Percentiles rank a stretch among this genome's conserved stretches.
Evolutionary conservation across 2,113 vertebrate species (phyloP).

Genomic region (Misgurnus mizolepis): DNA sequence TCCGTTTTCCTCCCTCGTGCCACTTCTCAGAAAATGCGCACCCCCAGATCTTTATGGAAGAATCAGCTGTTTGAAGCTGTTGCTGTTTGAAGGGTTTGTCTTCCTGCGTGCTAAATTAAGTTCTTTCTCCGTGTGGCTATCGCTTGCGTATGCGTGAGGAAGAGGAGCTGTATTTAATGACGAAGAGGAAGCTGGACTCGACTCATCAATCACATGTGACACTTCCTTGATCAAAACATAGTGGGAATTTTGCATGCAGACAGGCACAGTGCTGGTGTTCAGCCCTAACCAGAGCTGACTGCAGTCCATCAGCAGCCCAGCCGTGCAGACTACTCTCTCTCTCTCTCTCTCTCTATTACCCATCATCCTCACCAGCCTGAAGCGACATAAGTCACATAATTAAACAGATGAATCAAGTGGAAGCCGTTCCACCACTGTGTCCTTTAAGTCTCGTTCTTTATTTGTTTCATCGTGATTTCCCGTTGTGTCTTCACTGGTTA

Average conservation of each 20-base stretch:
- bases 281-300: slow-evolving; percentile 11
- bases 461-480: background rate
- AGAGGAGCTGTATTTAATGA: slow-evolving; percentile 51
- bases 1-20: slow-evolving; percentile 56
- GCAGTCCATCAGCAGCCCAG: slow-evolving; percentile 23
- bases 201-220: slow-evolving; percentile 63
- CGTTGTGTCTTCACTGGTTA: slow-evolving; percentile 8
- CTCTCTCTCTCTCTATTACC: background rate
- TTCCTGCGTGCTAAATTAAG: slow-evolving; percentile 40
- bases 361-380: background rate
- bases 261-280: background rate
- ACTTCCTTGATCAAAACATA: slow-evolving; percentile 58
- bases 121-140: background rate
- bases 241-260: slow-evolving; percentile 32
- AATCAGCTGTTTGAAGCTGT: slow-evolving; percentile 44
- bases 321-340: slow-evolving; percentile 22
- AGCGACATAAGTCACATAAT: slow-evolving; percentile 27
- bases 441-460: background rate
- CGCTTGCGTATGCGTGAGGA: slow-evolving; percentile 14
- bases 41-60: slow-evolving; percentile 32
- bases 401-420: slow-evolving; percentile 10
- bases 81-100: slow-evolving; percentile 20
- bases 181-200: slow-evolving; percentile 49
- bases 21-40: slow-evolving; percentile 36
- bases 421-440: background rate